A percentile compares a stretch with the other conserved stretches of the same genome.
phyloP scores from a whole-genome alignment of 2,113 vertebrate species.

The Diphyllodes magnificus region DNA sequence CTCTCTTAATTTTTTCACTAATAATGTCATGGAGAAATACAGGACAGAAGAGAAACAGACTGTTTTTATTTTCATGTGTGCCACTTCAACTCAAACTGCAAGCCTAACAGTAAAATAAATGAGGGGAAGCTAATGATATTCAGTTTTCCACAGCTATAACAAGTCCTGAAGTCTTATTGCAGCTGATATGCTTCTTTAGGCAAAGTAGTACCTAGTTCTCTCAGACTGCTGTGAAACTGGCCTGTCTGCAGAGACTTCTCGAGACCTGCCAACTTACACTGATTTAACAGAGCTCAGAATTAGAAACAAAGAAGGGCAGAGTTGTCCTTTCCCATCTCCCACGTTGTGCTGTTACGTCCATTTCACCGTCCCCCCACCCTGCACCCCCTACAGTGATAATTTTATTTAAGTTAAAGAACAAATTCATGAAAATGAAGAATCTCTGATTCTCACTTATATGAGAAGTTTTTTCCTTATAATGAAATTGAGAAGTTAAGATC shows the following conservation, averaged over 20 bases:
- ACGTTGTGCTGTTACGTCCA: neutral
- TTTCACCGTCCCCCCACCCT: accelerated
- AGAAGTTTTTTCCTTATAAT: neutral
- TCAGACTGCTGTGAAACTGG: neutral
- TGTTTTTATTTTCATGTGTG: neutral
- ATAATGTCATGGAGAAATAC: neutral
- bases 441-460: neutral
- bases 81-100: neutral
- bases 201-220: neutral
- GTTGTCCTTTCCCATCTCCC: neutral
- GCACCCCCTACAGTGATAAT: accelerated
- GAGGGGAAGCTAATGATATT: constrained; percentile 10
- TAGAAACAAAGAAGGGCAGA: neutral
- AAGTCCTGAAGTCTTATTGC: neutral
- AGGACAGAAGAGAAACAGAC: neutral
- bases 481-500: neutral
- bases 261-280: neutral
- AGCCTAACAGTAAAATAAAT: constrained; percentile 38
- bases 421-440: neutral
- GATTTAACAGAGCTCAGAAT: neutral
- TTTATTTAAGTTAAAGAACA: neutral
- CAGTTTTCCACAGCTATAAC: neutral
- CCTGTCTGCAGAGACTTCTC: neutral
- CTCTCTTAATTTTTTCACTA: neutral
- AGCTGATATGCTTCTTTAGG: neutral